Percentiles rank a stretch among this genome's conserved stretches.
These are phyloP conservation scores for Stenodema calcarata DNA, from an alignment of 2,888 invertebrate genomes.

Conservation along the genomic window DNA sequence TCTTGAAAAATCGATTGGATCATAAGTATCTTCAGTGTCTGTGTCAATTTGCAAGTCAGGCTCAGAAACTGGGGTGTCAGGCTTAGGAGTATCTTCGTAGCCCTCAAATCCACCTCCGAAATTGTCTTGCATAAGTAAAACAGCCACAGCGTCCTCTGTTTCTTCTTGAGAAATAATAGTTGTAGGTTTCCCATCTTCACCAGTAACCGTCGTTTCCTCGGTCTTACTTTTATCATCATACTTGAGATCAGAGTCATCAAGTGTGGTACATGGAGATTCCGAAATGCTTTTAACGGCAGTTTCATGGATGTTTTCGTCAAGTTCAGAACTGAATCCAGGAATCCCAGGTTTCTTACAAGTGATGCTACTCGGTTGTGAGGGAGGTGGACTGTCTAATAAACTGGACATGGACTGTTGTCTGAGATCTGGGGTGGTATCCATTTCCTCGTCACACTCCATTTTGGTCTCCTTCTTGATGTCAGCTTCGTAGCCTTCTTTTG, in stretches of 20 bases:
- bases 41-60: slow-evolving; percentile 85
- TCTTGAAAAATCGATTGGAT: slow-evolving; percentile 64
- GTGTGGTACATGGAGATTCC: slow-evolving; percentile 62
- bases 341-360: slow-evolving; percentile 66
- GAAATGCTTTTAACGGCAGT: slow-evolving; percentile 82
- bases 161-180: slow-evolving; percentile 86
- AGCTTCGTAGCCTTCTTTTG: slow-evolving; percentile 42
- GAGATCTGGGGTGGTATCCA: slow-evolving; percentile 63
- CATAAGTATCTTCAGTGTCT: slow-evolving; percentile 77
- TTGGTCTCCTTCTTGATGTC: slow-evolving; percentile 38
- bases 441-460: slow-evolving; percentile 47
- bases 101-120: slow-evolving; percentile 73
- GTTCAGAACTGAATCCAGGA: slow-evolving; percentile 71
- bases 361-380: slow-evolving; percentile 50
- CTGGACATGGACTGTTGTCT: slow-evolving; percentile 54
- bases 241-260: slow-evolving; percentile 55
- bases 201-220: slow-evolving; percentile 67
- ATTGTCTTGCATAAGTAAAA: slow-evolving; percentile 79
- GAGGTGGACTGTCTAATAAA: slow-evolving; percentile 57
- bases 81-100: slow-evolving; percentile 68
- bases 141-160: slow-evolving; percentile 90
- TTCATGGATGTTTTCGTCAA: slow-evolving; percentile 76
- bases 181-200: slow-evolving; percentile 60
- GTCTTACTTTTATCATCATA: slow-evolving; percentile 61
- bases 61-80: slow-evolving; percentile 85